These are phyloP conservation scores for Scolopax mira DNA, from an alignment of 2,113 vertebrate species.

Conservation along the genomic window DNA sequence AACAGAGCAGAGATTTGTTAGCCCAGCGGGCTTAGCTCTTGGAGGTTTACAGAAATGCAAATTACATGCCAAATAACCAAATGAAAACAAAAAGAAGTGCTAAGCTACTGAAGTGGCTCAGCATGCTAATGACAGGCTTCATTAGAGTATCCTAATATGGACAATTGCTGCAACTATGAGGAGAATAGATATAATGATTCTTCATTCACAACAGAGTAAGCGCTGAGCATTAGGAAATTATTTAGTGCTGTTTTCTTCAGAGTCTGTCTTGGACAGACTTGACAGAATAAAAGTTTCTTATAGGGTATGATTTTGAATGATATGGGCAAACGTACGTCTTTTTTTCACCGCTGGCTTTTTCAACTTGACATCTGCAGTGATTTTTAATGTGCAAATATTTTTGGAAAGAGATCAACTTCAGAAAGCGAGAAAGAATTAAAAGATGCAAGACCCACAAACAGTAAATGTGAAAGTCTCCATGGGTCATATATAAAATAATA, in stretches of 20 bases:
- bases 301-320: neutral
- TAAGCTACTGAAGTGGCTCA: neutral
- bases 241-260: neutral
- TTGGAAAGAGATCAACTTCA: neutral
- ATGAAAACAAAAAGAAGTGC: neutral
- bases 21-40: neutral
- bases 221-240: neutral
- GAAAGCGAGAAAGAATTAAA: neutral
- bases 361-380: neutral
- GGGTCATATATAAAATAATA: conserved; percentile 15
- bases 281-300: neutral
- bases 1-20: neutral
- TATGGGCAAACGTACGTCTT: neutral
- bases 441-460: neutral
- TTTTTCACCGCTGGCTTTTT: neutral
- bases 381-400: neutral
- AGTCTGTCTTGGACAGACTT: neutral
- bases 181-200: neutral
- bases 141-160: neutral
- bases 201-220: neutral
- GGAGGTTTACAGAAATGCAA: conserved; percentile 32
- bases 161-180: neutral
- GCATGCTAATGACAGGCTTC: conserved; percentile 38
- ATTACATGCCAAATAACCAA: conserved; percentile 11
- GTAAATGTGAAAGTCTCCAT: conserved; percentile 13